Evolutionary conservation across 2,888 invertebrate species (phyloP), one percentile per base, ranked within the genome.

Genomic region (Gymnocheta viridis): DNA sequence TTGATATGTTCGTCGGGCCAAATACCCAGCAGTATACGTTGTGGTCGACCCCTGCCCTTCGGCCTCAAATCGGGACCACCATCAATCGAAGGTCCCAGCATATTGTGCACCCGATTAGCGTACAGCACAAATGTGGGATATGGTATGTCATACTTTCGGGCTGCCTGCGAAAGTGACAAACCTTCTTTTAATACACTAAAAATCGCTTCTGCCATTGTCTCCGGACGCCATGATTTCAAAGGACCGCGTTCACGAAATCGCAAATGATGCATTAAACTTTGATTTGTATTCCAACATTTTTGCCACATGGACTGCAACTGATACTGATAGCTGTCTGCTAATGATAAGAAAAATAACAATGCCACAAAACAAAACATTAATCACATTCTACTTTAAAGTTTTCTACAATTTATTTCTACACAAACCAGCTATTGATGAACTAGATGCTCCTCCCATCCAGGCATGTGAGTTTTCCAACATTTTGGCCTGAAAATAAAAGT

Each of bases 261-360:
- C 90, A 98, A 93, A 91, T 97, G 97, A 93, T 97, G 97, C 87
- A 97, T 96, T 89, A 97, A 94, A 89, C 96, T 96, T 92, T 97
- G 97, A 92, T 97, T 97, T 87, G 97, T 97, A 92, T 96, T 97
- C 97, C 97, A 98, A 92, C 97, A 97, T 92, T 97, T 98, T 93
- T 98, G 97, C 98, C 98, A 98, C 96, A 97, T 96, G 80, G 96
- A 97, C 92, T 98, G 98, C 91, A 98, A 93, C 92, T 98, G 97
- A 93, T 97, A 97, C 93, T 98, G 97, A 94, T 98, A 98, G 94
- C 97, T 97, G 94, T 97, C 97, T 96, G 95, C 90, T 90, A 82
- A 86, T 84, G 66, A 62, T 38, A 44, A 67, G 19, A 27, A 60
- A 38, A 44, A 17, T 14, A 0, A 17, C 6, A 67, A n/a, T n/a